Conservation (phyloP, 35 echinoderm and acorn worm species). For the Antedon bifida region DNA sequence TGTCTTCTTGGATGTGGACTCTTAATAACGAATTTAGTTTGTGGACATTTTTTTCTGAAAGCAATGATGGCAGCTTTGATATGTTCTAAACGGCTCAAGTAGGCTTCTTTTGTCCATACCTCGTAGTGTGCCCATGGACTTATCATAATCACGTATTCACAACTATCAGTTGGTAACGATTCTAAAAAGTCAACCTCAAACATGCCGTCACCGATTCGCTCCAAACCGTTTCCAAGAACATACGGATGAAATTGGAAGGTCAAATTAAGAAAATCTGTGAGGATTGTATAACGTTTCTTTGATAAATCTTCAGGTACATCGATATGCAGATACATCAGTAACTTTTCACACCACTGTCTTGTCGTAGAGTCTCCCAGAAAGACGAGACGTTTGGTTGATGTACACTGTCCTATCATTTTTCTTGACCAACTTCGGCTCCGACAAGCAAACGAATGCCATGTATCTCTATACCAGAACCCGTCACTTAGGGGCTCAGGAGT, state of each 20-base stretch:
- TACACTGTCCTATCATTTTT: neutral
- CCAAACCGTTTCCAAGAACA: constrained; percentile 1
- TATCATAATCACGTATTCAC: constrained; percentile 35
- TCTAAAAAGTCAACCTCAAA: constrained; percentile 37
- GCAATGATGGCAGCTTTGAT: constrained; percentile 14
- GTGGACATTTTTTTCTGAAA: constrained; percentile 24
- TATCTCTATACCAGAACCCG: constrained; percentile 30
- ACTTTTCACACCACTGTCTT: constrained; percentile 21
- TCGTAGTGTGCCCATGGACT: constrained; percentile 48
- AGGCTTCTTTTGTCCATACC: constrained; percentile 27
- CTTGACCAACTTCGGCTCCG: neutral
- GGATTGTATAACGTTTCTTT: constrained; percentile 6
- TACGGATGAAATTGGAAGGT: constrained; percentile 10
- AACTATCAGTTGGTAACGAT: constrained; percentile 1
- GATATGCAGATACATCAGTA: neutral
- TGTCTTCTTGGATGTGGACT: constrained; percentile 26
- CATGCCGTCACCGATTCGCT: neutral
- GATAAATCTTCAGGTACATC: constrained; percentile 1
- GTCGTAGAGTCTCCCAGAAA: constrained; percentile 41
- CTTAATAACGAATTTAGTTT: constrained; percentile 39
- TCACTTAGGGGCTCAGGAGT: constrained; percentile 1
- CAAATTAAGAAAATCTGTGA: constrained; percentile 8
- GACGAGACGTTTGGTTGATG: neutral
- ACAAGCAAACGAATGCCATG: constrained; percentile 34
- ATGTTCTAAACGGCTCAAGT: constrained; percentile 21